phyloP scores from a whole-genome alignment of 2,888 invertebrate genomes.

The Plagodis pulveraria region DNA sequence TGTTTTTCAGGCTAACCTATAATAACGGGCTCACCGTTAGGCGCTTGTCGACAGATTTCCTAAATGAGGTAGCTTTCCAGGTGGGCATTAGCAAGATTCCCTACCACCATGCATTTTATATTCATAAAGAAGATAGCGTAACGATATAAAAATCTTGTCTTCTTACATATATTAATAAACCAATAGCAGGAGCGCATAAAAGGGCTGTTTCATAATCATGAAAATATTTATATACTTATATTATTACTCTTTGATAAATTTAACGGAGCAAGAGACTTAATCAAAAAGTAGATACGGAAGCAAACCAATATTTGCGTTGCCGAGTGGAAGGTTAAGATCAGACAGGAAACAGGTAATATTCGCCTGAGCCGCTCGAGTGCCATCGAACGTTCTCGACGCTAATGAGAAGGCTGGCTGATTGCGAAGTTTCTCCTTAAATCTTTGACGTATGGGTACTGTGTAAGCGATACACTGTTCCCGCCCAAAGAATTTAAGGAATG shows the following conservation, averaged over 20 bases:
- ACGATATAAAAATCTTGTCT: no score
- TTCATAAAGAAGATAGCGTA: no score
- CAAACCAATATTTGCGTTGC: conserved; percentile 20
- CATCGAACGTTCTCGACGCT: conserved; percentile 17
- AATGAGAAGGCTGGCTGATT: conserved; percentile 21
- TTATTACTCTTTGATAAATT: background rate
- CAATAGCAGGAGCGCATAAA: background rate
- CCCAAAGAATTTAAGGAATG: no score
- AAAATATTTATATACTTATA: no score
- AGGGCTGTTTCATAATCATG: background rate
- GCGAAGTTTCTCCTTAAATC: conserved; percentile 8
- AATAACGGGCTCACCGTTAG: no score
- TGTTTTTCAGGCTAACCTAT: no score
- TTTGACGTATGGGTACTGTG: background rate
- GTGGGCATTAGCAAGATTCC: no score
- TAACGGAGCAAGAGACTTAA: background rate
- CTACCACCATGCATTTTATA: no score
- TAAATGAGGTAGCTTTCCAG: no score
- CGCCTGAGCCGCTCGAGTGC: conserved; percentile 19
- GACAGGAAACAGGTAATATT: conserved; percentile 20
- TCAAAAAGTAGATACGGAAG: conserved; percentile 1
- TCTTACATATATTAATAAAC: background rate
- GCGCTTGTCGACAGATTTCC: no score
- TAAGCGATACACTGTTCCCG: no score
- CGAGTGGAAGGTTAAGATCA: conserved; percentile 18